Evolutionary conservation across 1,140 invertebrate species (phyloP).

Genomic region (Homarus americanus): DNA sequence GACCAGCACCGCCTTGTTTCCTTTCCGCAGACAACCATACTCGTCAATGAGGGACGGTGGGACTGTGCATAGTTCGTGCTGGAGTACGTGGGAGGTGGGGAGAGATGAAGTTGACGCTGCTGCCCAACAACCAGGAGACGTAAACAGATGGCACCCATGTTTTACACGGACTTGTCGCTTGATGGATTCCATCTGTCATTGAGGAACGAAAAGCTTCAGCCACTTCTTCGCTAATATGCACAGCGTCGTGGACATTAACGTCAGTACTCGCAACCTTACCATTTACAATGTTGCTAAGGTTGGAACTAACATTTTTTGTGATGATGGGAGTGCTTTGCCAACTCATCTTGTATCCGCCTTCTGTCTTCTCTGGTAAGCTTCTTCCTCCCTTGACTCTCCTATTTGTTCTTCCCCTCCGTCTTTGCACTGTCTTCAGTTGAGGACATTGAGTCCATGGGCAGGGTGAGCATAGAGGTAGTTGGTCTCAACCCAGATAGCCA

Average conservation of each 20-base stretch:
- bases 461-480: too few species aligned
- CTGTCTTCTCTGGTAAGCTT: too few species aligned
- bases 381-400: too few species aligned
- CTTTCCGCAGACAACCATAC: neutral
- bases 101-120: neutral
- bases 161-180: neutral
- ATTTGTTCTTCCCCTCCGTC: too few species aligned
- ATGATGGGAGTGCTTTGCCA: too few species aligned
- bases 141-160: neutral
- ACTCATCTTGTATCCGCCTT: too few species aligned
- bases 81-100: neutral
- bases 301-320: neutral
- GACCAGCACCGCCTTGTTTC: neutral
- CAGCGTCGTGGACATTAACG: neutral
- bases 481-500: too few species aligned
- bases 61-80: neutral
- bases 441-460: too few species aligned
- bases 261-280: neutral
- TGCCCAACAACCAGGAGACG: neutral
- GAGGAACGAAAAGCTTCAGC: neutral
- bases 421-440: too few species aligned
- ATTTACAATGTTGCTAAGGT: neutral
- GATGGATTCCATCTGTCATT: neutral
- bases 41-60: neutral
- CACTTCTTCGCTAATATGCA: neutral